Conservation (phyloP, 2,797 vertebrate genomes). For the Spheniscus humboldti region DNA sequence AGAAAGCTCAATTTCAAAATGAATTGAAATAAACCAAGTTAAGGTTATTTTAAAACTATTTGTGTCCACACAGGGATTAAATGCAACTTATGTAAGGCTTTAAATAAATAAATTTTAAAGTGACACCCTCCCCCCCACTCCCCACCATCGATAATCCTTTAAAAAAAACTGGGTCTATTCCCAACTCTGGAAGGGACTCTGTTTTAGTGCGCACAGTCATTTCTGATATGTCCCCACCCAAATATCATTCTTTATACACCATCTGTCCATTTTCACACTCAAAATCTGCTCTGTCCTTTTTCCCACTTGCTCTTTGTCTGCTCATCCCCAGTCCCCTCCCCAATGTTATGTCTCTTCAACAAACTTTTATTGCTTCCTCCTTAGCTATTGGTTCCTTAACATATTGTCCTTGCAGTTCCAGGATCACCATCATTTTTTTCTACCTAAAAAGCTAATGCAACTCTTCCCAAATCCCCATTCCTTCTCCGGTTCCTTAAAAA, state of each 20-base stretch:
- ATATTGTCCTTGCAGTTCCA: too few species aligned
- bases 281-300: background rate
- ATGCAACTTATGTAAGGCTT: background rate
- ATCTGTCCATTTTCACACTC: background rate
- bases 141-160: background rate
- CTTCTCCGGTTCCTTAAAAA: background rate
- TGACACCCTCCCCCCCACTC: background rate
- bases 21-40: background rate
- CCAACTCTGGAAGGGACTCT: background rate
- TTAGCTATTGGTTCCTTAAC: too few species aligned
- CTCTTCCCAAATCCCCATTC: background rate
- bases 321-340: background rate
- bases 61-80: background rate
- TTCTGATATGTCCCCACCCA: background rate
- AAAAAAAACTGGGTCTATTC: background rate
- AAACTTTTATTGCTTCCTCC: too few species aligned
- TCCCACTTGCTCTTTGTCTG: background rate
- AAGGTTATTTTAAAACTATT: background rate
- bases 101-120: background rate
- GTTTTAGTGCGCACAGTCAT: background rate
- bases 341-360: too few species aligned
- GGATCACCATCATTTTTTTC: too few species aligned
- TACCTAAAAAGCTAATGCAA: too few species aligned
- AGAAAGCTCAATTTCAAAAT: background rate
- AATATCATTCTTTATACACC: background rate